Percentiles rank a stretch among this genome's conserved stretches.
Evolutionary conservation across 2,797 vertebrate genomes (phyloP).

Genomic region (Morus bassanus): DNA sequence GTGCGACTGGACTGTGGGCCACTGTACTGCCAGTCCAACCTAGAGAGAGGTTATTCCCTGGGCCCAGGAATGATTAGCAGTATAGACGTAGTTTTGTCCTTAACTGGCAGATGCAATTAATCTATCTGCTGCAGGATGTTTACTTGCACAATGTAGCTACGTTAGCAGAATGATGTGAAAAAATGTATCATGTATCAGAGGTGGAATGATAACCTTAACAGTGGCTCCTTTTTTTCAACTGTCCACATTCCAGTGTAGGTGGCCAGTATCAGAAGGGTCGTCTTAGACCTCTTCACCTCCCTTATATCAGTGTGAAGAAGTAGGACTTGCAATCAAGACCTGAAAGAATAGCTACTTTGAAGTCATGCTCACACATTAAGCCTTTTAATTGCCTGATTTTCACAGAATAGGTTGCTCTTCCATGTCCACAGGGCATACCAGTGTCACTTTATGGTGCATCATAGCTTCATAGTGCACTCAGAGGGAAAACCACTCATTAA

Average conservation of each 20-base stretch:
- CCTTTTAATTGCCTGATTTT: slow-evolving; percentile 54
- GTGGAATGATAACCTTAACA: not conserved
- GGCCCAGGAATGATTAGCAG: not conserved
- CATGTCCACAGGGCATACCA: slow-evolving; percentile 23
- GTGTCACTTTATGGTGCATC: slow-evolving; percentile 57
- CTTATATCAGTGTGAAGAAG: not conserved
- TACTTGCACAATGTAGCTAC: not conserved
- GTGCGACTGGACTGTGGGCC: not conserved
- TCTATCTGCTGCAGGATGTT: not conserved
- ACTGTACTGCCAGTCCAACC: not conserved
- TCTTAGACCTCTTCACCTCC: not conserved
- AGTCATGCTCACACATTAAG: not conserved
- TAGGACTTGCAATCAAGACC: not conserved
- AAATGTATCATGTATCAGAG: not conserved
- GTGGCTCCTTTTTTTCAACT: not conserved
- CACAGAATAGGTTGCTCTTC: slow-evolving; percentile 1
- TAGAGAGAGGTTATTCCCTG: not conserved
- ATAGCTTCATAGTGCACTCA: slow-evolving; percentile 12
- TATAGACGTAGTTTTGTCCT: not conserved
- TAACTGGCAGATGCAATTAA: slow-evolving; percentile 2
- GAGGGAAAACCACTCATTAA: slow-evolving; percentile 56
- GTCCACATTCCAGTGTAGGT: not conserved
- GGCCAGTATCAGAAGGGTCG: not conserved
- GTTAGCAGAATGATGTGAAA: not conserved
- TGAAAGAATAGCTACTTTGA: slow-evolving; percentile 31